Evolutionary conservation across 1,140 invertebrate genomes (phyloP).

Genomic region (Littorina saxatilis): DNA sequence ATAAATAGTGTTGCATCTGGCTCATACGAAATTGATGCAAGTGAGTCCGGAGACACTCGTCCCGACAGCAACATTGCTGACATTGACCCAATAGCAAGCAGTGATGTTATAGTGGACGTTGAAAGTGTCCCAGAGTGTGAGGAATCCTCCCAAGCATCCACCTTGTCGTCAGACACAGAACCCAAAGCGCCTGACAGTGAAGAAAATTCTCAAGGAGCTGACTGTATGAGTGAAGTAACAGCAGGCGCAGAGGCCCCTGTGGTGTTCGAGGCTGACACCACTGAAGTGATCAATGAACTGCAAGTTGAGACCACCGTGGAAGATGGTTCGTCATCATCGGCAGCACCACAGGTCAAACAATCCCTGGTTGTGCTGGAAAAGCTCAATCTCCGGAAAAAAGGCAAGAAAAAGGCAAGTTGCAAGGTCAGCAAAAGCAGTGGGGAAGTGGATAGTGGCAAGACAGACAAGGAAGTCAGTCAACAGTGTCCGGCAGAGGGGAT

Average conservation of each 20-base stretch:
- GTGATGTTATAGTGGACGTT: too few relatives aligned
- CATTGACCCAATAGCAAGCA: too few relatives aligned
- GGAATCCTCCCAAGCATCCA: too few relatives aligned
- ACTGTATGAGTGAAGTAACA: not conserved
- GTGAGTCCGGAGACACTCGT: too few relatives aligned
- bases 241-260: slow-evolving; percentile 1
- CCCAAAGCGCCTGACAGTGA: not conserved
- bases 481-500: too few relatives aligned
- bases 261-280: not conserved
- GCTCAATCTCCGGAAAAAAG: not conserved
- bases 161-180: not conserved
- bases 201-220: not conserved
- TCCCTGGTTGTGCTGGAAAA: slow-evolving; percentile 28
- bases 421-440: not conserved
- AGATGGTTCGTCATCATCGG: not conserved
- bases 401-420: too few relatives aligned
- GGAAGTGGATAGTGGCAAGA: too few relatives aligned
- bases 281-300: slow-evolving; percentile 13
- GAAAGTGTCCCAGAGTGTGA: too few relatives aligned
- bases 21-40: too few relatives aligned
- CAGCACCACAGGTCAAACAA: slow-evolving; percentile 12
- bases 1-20: too few relatives aligned
- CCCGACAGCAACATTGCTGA: too few relatives aligned
- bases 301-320: slow-evolving; percentile 12
- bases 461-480: too few relatives aligned